Conservation (phyloP, 1,140 invertebrate genomes). For the Penaeus japonicus region DNA sequence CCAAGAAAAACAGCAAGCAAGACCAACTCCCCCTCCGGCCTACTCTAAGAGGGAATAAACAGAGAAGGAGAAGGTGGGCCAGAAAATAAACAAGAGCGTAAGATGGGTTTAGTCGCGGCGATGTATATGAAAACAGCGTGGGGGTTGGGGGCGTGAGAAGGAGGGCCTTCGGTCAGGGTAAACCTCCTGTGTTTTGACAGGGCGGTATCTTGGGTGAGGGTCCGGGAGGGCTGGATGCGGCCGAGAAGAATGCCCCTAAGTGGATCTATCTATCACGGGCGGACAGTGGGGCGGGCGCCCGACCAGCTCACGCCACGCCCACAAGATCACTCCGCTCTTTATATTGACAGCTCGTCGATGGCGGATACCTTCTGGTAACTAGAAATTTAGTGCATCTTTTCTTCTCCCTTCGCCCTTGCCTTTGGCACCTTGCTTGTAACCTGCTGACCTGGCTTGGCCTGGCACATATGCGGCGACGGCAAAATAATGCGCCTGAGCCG, state of each 20-base stretch:
- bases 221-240: background rate
- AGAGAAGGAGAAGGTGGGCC: background rate
- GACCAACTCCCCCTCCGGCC: too few species aligned
- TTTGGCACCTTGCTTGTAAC: too few species aligned
- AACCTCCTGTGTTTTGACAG: background rate
- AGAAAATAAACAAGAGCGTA: background rate
- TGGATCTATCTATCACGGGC: constrained; percentile 11
- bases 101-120: background rate
- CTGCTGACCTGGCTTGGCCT: too few species aligned
- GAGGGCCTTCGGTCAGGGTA: too few species aligned
- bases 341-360: background rate
- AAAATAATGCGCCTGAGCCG: too few species aligned
- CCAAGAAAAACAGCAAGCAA: too few species aligned
- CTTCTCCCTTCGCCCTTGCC: too few species aligned
- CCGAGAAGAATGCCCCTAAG: background rate
- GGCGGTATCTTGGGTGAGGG: background rate
- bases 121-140: background rate
- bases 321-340: background rate
- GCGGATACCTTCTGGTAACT: too few species aligned
- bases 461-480: too few species aligned
- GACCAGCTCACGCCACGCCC: background rate
- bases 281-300: constrained; percentile 3
- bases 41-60: too few species aligned
- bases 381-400: too few species aligned
- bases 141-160: background rate